Base-by-base conservation (phyloP, 2,888 invertebrate species). In the Thelaira solivaga region DNA sequence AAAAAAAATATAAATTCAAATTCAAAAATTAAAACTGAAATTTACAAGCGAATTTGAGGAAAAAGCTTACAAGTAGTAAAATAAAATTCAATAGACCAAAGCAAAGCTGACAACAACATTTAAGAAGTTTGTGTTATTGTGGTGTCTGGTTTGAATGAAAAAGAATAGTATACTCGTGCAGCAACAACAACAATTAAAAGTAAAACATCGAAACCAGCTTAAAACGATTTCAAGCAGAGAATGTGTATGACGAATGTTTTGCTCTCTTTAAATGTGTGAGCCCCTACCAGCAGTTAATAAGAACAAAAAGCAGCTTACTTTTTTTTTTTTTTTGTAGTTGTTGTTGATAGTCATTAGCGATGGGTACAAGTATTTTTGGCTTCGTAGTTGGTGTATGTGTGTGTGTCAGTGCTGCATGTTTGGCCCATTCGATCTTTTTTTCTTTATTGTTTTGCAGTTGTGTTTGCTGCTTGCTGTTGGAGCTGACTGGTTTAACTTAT, bases 281-380 rank as follows among this genome's bases (percentile, higher is more conserved):
- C 26, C 34, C 34, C 6, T 4, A 5, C 26, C 39, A 53, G 16
- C 34, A 41, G 20, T 59, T 36, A 47, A 41, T 49, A 59, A 78
- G 73, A 78, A 74, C 65, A 61, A 39, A 69, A 73, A 62, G 73
- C 68, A 67, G 47, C 55, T 65, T 24, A 53, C 13, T 7, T 47
- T 55, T 36, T 8, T 68, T 41, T 43, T 29, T n/a, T 53, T 68
- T 16, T 34, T 68, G 43, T 31, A 16, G 7, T 51, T 24, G 34
- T 16, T 18, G 39, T 16, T n/a, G 34, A 18, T 68, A 43, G 61
- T 62, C 36, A 45, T 62, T 36, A 45, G 45, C 45, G 59, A 71
- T 72, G 49, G 49, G 24, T 31, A 36, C 47, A 13, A 47, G 22
- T 36, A 34, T 34, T 34, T 26, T 36, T 39, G 13, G 29, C 26